These are phyloP conservation scores for Phytoseiulus persimilis DNA, from an alignment of 2,888 invertebrate species.

Conservation along the genomic window DNA sequence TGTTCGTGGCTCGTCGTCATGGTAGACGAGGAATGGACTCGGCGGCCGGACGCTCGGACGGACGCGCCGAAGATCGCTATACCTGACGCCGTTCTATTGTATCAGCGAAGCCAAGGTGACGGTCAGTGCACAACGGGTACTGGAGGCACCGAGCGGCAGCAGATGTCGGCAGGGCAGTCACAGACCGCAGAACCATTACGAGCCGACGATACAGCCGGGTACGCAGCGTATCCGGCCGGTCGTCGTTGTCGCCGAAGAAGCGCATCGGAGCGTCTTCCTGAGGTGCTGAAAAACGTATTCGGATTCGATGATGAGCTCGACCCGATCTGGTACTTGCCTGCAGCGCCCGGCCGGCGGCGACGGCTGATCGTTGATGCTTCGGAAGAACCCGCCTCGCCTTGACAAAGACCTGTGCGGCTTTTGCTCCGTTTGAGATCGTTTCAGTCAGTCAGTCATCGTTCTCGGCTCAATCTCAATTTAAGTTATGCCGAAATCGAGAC, in stretches of 20 bases:
- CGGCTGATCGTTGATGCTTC: background rate
- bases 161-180: background rate
- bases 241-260: background rate
- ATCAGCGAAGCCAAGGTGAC: background rate
- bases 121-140: background rate
- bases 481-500: background rate
- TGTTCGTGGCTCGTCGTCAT: background rate
- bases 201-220: background rate
- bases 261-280: background rate
- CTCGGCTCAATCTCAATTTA: background rate
- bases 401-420: too few relatives aligned
- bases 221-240: background rate
- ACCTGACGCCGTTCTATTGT: background rate
- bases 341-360: background rate
- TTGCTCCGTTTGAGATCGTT: background rate
- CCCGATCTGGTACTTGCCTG: background rate
- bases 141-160: background rate
- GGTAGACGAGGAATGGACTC: background rate
- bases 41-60: background rate
- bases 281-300: background rate
- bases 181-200: conserved; percentile 5
- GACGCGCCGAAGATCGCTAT: background rate
- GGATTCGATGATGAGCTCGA: background rate
- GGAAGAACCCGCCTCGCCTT: too few relatives aligned
- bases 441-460: background rate